phyloP scores from a whole-genome alignment of 2,888 invertebrate species.

The Ceratothoa steindachneri region DNA sequence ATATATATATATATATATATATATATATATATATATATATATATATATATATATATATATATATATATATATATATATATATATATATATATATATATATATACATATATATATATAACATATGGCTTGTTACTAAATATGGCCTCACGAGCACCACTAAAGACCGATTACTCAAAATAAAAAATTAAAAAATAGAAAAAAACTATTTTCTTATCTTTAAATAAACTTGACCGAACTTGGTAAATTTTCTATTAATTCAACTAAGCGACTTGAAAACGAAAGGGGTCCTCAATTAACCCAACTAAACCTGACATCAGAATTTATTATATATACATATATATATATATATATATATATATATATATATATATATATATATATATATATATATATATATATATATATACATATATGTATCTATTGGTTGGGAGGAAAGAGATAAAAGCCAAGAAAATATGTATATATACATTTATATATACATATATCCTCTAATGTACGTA shows the following conservation, averaged over 20 bases:
- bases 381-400: constrained; percentile 1
- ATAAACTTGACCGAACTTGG: no score
- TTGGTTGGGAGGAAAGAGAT: no score
- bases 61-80: constrained; percentile 10
- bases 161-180: background rate
- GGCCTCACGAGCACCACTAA: background rate
- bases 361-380: constrained; percentile 16
- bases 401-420: no score
- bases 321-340: constrained; percentile 23
- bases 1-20: background rate
- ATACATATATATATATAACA: no score
- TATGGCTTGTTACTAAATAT: no score
- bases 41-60: background rate
- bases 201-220: background rate
- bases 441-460: no score
- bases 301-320: no score
- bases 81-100: constrained; percentile 4
- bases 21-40: background rate
- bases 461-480: no score
- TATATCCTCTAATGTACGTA: no score
- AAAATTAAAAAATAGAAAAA: background rate
- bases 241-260: no score
- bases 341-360: constrained; percentile 24
- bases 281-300: no score
- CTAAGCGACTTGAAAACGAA: no score